Evolutionary conservation across 1,140 invertebrate species (phyloP), one percentile per base, ranked within the genome.

Genomic region (Triops longicaudatus): DNA sequence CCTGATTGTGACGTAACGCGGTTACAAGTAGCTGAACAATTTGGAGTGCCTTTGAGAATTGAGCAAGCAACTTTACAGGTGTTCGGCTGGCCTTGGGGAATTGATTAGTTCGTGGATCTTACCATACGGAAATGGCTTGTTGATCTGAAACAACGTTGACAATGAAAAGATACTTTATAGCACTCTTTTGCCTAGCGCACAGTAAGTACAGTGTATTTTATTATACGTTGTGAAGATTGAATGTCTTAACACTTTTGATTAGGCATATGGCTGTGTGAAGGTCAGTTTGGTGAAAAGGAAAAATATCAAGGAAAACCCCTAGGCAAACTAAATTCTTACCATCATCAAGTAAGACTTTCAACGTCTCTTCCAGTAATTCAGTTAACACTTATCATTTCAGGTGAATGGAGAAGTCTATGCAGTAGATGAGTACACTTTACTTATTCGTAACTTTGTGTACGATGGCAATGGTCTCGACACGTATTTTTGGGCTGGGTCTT

Each of bases 361-460:
- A 73, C 3, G 14, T 12, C 42, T 22, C 2, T 28, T 10, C 26
- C 0, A 7, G 22, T 6, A 5, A 78, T 37, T 37, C 26, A 4
- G 3, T 17, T 41, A n/a, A 26, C 72, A 12, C 44, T 14, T 72
- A 37, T 37, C 43, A 73, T 37, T 78, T 6, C 27, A 81, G 80
- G 93, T 97, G 0, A 88, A 90, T 11, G 95, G 95, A 14, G 91
- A 94, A 79, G 90, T 97, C 12, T 96, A 94, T 85, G 94, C 94
- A 9, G 93, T 97, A 0, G 92, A 97, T 83, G 91, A 94, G 77
- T 92, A 88, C 81, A 96, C 93, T 0, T 85, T 97, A 31, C 84
- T 96, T 1, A 85, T 97, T 71, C 90, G 90, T 17, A 88, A 90
- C 42, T 97, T 97, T 81, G 94, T 90, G 83, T 97, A 97, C 80